Percentiles rank a stretch among this genome's conserved stretches.
phyloP scores from a whole-genome alignment of 2,888 invertebrate genomes.

The Empis stercorea region DNA sequence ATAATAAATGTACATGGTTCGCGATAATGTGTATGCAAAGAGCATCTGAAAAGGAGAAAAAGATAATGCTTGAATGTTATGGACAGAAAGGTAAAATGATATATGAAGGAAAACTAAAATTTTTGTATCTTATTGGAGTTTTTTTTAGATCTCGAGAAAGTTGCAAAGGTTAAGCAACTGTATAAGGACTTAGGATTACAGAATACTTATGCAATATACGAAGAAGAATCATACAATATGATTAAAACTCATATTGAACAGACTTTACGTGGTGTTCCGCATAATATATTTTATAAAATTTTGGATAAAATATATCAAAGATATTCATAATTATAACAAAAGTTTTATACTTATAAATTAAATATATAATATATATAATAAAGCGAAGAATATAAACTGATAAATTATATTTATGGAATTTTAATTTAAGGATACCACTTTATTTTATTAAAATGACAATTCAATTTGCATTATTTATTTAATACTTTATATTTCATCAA shows the following conservation, averaged over 20 bases:
- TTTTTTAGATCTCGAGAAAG: slow-evolving; percentile 44
- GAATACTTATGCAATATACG: slow-evolving; percentile 63
- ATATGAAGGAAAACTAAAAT: slow-evolving; percentile 12
- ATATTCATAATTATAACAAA: slow-evolving; percentile 38
- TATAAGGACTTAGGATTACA: slow-evolving; percentile 67
- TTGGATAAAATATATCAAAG: slow-evolving; percentile 69
- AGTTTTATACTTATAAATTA: too few species aligned
- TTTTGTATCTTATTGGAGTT: neutral
- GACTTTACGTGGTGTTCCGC: slow-evolving; percentile 67
- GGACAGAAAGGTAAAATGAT: slow-evolving; percentile 49
- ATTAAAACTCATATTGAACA: slow-evolving; percentile 74
- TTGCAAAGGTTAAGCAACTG: slow-evolving; percentile 55
- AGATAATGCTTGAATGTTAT: slow-evolving; percentile 64
- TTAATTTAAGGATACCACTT: too few species aligned
- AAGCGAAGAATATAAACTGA: too few species aligned
- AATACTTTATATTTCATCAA: too few species aligned
- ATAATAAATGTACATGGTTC: slow-evolving; percentile 95
- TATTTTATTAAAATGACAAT: too few species aligned
- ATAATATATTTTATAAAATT: slow-evolving; percentile 68
- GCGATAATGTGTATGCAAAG: slow-evolving; percentile 77
- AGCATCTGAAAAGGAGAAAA: slow-evolving; percentile 54
- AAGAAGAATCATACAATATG: slow-evolving; percentile 71
- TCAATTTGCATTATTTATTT: too few species aligned
- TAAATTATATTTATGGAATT: too few species aligned
- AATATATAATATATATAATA: too few species aligned